phyloP scores from a whole-genome alignment of 2,888 invertebrate species.

The Clanis bilineata region DNA sequence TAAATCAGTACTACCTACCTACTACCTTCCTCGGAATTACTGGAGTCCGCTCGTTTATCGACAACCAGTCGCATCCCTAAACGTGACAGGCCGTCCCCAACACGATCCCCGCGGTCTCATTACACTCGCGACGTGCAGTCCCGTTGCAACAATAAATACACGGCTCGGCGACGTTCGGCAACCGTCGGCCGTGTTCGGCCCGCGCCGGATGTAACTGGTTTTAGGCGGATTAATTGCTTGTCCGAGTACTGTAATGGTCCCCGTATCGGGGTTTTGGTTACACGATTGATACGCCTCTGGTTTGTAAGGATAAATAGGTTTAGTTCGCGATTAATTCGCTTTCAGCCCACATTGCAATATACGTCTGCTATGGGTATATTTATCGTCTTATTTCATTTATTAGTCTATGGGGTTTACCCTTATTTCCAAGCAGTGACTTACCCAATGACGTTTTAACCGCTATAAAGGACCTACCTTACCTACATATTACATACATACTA shows the following conservation, averaged over 20 bases:
- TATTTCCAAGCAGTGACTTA: background rate
- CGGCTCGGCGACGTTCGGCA: conserved; percentile 14
- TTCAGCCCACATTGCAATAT: background rate
- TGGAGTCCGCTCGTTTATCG: background rate
- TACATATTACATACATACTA: no score
- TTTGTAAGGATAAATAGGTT: conserved; percentile 19
- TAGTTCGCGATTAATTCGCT: conserved; percentile 14
- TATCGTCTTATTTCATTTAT: background rate
- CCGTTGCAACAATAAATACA: conserved; percentile 27
- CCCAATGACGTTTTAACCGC: no score
- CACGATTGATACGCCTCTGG: conserved; percentile 19
- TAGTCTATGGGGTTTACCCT: no score
- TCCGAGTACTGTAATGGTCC: conserved; percentile 34
- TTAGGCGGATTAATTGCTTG: conserved; percentile 42
- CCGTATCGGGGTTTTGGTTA: conserved; percentile 17
- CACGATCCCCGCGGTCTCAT: conserved; percentile 22
- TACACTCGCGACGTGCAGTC: conserved; percentile 26
- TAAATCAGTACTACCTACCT: no score
- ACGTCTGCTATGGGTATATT: background rate
- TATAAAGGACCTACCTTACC: no score
- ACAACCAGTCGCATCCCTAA: conserved; percentile 2
- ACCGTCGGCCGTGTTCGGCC: conserved; percentile 3
- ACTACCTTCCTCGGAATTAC: no score
- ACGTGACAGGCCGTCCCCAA: conserved; percentile 12
- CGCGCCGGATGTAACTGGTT: conserved; percentile 27